Base-by-base conservation (phyloP, 2,888 invertebrate genomes). In the Agrochola macilenta region DNA sequence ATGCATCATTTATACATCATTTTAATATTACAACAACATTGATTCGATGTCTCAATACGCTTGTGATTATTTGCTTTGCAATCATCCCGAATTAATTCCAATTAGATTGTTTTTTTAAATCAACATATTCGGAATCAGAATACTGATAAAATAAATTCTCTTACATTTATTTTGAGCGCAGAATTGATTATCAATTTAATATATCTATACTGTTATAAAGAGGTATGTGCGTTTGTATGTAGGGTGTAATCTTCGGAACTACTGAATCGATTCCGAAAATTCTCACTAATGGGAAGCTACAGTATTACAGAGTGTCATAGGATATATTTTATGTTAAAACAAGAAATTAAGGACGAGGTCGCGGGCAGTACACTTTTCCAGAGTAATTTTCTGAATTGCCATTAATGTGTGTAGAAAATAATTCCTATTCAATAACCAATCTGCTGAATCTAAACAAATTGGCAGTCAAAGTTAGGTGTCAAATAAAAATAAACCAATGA, bases 1-100 rank as follows among this genome's bases (percentile, higher is more conserved):
- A 58, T 81, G 82, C 76, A 70, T 79, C 39, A 66, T 82, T 77
- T 77, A 69, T 20, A 57, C 39, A 57, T 60, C 8, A 82, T 82
- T 69, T 57, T 26, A 66, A 39, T 77, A 57, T 81, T 81, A 57
- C 78, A 61, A 78, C 30, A 82, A 17, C 12, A 35, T 81, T 70
- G 60, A 52, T 60, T 57, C 57, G 69, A 46, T 78, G 78, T 43
- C 69, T 64, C 76, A 76, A 82, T 23, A 8, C 0, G 20, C 14
- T 30, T 60, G 11, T 63, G 20, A 49, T 49, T 57, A 49, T 76
- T 76, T 57, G 23, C 1, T 76, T 26, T 46, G 54, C 54, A 64
- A 54, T 61, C 30, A 43, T 76, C 61, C 60, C 11, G 43, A 65
- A 20, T 39, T 23, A 14, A 39, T 39, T 2, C 5, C 8, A 20